Conservation (phyloP, 2,797 vertebrate genomes). For the Myotis pilosus region DNA sequence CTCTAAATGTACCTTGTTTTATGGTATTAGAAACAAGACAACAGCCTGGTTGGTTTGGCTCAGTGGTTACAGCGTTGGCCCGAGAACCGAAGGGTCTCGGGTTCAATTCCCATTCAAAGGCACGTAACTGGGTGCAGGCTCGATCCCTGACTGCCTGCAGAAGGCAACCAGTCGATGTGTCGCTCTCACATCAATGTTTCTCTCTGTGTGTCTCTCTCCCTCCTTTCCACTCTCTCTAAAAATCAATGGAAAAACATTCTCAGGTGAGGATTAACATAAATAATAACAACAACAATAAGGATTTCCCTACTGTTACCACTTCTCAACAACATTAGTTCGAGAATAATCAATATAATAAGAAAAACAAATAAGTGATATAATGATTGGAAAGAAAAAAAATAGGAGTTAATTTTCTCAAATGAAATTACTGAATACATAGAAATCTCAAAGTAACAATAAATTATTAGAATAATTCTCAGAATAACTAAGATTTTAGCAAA, state of each 20-base stretch:
- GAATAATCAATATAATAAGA: neutral
- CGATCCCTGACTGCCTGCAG: no score
- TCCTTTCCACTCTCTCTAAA: neutral
- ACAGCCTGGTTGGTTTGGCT: neutral
- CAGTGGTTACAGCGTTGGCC: neutral
- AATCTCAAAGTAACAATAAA: neutral
- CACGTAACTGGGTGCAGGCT: neutral
- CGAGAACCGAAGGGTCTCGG: no score
- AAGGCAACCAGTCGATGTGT: neutral
- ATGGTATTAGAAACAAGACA: neutral
- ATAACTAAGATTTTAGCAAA: neutral
- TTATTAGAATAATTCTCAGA: conserved; percentile 13
- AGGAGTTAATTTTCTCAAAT: neutral
- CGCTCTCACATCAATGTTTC: neutral
- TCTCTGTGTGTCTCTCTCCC: neutral
- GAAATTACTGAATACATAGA: neutral
- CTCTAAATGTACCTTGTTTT: neutral
- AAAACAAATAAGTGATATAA: neutral
- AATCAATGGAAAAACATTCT: neutral
- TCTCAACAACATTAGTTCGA: neutral
- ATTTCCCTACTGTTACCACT: neutral
- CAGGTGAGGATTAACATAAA: neutral
- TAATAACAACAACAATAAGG: neutral
- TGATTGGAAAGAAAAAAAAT: neutral
- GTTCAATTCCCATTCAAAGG: neutral